These are phyloP conservation scores for Morpho deidamia DNA, from an alignment of 2,888 invertebrate genomes.

Conservation along the genomic window DNA sequence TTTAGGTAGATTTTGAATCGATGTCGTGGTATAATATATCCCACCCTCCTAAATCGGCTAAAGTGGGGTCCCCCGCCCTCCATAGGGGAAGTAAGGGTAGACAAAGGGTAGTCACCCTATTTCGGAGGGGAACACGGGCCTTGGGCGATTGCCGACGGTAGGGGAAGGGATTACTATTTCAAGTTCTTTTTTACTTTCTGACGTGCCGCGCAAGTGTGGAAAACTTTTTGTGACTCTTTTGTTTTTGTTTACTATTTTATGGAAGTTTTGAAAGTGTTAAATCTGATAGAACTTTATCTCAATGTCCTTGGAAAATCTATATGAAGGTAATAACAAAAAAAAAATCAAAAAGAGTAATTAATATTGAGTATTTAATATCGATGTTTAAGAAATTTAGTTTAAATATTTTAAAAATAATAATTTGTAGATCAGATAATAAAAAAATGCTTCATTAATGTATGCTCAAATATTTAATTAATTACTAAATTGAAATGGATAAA, in stretches of 20 bases:
- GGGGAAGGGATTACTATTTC: slow-evolving; percentile 59
- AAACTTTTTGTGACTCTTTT: slow-evolving; percentile 29
- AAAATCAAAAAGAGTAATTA: too few relatives aligned
- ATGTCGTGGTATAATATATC: slow-evolving; percentile 54
- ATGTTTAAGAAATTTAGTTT: too few relatives aligned
- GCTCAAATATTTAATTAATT: too few relatives aligned
- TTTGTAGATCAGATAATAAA: too few relatives aligned
- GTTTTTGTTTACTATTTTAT: slow-evolving; percentile 6
- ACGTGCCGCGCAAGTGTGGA: slow-evolving; percentile 39
- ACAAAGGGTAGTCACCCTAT: slow-evolving; percentile 75
- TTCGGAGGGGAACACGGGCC: slow-evolving; percentile 67
- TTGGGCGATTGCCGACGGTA: slow-evolving; percentile 60
- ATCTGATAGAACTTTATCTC: background rate
- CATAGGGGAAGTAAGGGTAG: slow-evolving; percentile 65
- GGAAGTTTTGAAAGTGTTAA: slow-evolving; percentile 12
- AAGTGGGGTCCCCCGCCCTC: slow-evolving; percentile 72
- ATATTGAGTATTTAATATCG: too few relatives aligned
- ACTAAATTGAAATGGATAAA: background rate
- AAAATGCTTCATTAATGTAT: too few relatives aligned
- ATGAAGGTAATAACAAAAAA: slow-evolving; percentile 2
- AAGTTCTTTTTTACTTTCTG: slow-evolving; percentile 50
- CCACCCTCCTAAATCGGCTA: slow-evolving; percentile 61
- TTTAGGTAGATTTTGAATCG: slow-evolving; percentile 31
- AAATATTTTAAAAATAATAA: too few relatives aligned
- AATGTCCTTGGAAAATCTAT: slow-evolving; percentile 5